Conservation (phyloP, 1,140 invertebrate species). For the Bicyclus anynana region DNA sequence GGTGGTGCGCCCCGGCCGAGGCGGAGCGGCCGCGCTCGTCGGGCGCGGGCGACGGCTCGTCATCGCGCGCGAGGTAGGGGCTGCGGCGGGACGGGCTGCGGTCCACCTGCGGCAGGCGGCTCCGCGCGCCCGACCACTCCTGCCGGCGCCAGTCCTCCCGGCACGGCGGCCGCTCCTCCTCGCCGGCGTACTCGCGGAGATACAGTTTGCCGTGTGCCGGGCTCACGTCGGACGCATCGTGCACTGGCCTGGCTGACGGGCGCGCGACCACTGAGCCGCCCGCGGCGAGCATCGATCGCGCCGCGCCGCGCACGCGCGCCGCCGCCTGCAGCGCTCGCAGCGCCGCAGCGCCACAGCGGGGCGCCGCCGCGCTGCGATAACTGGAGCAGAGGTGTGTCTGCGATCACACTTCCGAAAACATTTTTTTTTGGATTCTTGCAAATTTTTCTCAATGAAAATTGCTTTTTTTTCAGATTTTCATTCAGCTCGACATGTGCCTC, state of each 20-base stretch:
- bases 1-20: slow-evolving; percentile 69
- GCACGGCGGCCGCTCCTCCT: slow-evolving; percentile 69
- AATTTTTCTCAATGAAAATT: neutral
- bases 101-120: slow-evolving; percentile 87
- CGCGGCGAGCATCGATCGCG: slow-evolving; percentile 55
- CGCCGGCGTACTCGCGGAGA: slow-evolving; percentile 68
- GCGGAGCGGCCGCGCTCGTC: slow-evolving; percentile 76
- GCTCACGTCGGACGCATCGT: slow-evolving; percentile 70
- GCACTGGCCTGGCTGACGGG: slow-evolving; percentile 56
- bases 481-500: neutral
- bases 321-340: slow-evolving; percentile 49
- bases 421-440: slow-evolving; percentile 8
- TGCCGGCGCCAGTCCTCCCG: slow-evolving; percentile 69
- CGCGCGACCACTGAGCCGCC: slow-evolving; percentile 60
- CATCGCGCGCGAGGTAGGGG: slow-evolving; percentile 83
- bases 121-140: slow-evolving; percentile 70
- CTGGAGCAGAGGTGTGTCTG: slow-evolving; percentile 27
- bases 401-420: slow-evolving; percentile 1
- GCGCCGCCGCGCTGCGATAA: slow-evolving; percentile 31
- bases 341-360: slow-evolving; percentile 38
- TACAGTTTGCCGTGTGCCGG: slow-evolving; percentile 70
- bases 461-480: neutral
- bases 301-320: slow-evolving; percentile 8
- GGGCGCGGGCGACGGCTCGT: slow-evolving; percentile 85
- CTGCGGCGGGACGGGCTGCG: slow-evolving; percentile 86